phyloP scores from a whole-genome alignment of 2,888 invertebrate genomes.

The Cerastis leucographa region DNA sequence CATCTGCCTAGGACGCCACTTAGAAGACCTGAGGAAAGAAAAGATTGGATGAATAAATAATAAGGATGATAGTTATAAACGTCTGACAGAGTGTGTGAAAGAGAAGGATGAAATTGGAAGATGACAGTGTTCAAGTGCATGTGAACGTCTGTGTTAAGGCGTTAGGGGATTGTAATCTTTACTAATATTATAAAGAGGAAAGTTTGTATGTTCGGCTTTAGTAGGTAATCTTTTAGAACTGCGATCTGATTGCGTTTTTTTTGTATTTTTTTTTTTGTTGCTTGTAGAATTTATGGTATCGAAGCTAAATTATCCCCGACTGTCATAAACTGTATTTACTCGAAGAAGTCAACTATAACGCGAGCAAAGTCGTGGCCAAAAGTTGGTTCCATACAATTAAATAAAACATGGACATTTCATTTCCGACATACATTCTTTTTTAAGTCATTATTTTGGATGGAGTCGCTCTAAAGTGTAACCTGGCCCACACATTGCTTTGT shows the following conservation, averaged over 20 bases:
- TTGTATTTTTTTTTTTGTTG: too few relatives aligned
- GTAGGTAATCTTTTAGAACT: not conserved
- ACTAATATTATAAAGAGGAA: not conserved
- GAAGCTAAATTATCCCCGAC: not conserved
- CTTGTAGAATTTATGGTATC: too few relatives aligned
- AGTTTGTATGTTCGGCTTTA: not conserved
- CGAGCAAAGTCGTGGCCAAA: too few relatives aligned
- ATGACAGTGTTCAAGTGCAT: not conserved
- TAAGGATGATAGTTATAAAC: not conserved
- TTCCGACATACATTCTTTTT: too few relatives aligned
- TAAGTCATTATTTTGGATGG: too few relatives aligned
- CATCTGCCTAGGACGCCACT: slow-evolving; percentile 92
- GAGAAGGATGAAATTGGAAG: not conserved
- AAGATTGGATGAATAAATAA: not conserved
- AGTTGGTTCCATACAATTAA: too few relatives aligned
- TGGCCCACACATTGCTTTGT: too few relatives aligned
- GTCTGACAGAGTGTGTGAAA: not conserved
- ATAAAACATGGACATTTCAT: too few relatives aligned
- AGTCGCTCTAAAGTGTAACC: too few relatives aligned
- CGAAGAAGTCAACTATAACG: too few relatives aligned
- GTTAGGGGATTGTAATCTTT: not conserved
- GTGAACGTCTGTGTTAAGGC: not conserved
- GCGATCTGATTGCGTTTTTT: too few relatives aligned
- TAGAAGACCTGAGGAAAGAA: slow-evolving; percentile 86
- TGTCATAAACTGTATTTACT: not conserved